These are phyloP conservation scores for Chelon auratus DNA, from an alignment of 2,797 vertebrate genomes.

Conservation along the genomic window DNA sequence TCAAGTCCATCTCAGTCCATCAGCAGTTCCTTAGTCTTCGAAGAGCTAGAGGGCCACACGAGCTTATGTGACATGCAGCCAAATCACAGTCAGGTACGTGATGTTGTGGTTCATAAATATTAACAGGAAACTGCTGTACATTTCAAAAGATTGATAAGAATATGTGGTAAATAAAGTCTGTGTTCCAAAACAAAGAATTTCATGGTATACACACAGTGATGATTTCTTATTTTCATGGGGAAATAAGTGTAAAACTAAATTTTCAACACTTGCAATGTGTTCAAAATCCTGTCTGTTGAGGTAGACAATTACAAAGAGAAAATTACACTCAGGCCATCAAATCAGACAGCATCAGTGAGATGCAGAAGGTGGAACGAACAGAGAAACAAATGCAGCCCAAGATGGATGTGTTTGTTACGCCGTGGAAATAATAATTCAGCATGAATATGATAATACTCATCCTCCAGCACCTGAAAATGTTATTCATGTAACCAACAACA, in stretches of 20 bases:
- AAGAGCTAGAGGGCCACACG: too few species aligned
- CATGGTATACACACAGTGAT: neutral
- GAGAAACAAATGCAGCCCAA: neutral
- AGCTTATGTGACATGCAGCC: neutral
- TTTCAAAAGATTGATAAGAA: neutral
- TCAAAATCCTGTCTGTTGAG: slow-evolving; percentile 1
- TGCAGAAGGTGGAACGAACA: slow-evolving; percentile 5
- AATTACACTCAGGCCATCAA: slow-evolving; percentile 6
- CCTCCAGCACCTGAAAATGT: neutral
- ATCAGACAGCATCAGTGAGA: slow-evolving; percentile 2
- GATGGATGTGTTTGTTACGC: neutral
- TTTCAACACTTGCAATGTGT: neutral
- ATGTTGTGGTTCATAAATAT: neutral
- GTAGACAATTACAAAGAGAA: neutral
- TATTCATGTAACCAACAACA: neutral
- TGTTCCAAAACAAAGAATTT: slow-evolving; percentile 1
- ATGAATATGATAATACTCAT: slow-evolving; percentile 10
- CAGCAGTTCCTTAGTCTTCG: too few species aligned
- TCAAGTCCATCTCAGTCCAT: too few species aligned
- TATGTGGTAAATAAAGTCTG: neutral
- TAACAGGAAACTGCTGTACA: neutral
- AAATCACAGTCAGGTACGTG: neutral
- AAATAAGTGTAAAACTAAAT: slow-evolving; percentile 9
- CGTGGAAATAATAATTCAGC: neutral
- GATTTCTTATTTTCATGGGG: neutral